Evolutionary conservation across 2,113 vertebrate species (phyloP), one percentile per base, ranked within the genome.

Genomic region (Halcyon malimbica): DNA sequence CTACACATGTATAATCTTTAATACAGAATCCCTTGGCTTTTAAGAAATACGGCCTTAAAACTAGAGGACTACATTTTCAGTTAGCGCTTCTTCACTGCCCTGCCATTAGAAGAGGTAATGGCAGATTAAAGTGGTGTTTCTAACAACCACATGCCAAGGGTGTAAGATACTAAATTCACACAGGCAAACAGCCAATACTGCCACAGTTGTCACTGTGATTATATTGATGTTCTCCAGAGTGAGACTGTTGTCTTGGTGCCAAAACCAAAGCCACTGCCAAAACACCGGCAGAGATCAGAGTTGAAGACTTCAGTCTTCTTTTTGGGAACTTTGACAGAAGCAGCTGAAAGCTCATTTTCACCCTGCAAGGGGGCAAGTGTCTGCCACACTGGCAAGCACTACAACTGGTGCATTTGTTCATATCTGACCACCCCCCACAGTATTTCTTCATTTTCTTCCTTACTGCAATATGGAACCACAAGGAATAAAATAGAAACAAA

Each of bases 191-290:
- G 62, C 84, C 86, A 96, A 0, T 14, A 33, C 33, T 62, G 89
- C 51, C 77, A 86, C 63, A 46, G 56, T 21, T 96, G 84, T 90
- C 92, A 86, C 78, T 79, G 51, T 42, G 79, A 90, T 87, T 79
- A 85, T 90, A 53, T 9, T 93, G 64, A 83, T 60, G 44, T 69
- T 60, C 54, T 94, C 93, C 78, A 89, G 76, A 91, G 35, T 4
- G n/a, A 71, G 81, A 68, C 48, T 64, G 63, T n/a, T 56, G 60
- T 39, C 51, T 74, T 62, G 48, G 24, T 59, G 51, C 76, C 62
- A 92, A 39, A 57, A 80, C 12, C 19, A 62, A 21, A 59, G 57
- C 25, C 70, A 60, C 9, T 65, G 71, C 60, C 88, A 91, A 91
- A 93, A 31, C 10, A 18, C 39, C 54, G 56, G 63, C 28, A 67